Conservation (phyloP, 2,113 vertebrate species). For the Phylloscopus trochiloides region DNA sequence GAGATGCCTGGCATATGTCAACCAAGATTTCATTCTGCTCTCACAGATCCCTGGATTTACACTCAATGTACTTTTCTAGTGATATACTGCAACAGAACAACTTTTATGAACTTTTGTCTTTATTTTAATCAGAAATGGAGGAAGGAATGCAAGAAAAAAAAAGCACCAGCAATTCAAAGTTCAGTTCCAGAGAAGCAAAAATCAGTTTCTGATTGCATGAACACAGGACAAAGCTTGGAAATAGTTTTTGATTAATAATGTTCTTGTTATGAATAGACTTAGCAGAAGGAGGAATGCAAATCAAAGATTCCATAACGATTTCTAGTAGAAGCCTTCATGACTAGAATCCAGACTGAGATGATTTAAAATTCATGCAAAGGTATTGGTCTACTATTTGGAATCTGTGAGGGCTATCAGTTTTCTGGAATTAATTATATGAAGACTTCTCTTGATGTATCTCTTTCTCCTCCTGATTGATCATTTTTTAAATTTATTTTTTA, state of each 20-base stretch:
- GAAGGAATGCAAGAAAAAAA: neutral
- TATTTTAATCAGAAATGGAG: neutral
- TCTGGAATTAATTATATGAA: neutral
- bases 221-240: slow-evolving; percentile 1
- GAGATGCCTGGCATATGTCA: neutral
- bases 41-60: neutral
- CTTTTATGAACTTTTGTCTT: neutral
- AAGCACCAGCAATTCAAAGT: neutral
- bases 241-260: slow-evolving; percentile 24
- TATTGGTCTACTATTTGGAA: neutral
- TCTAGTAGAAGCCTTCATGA: neutral
- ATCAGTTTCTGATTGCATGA: slow-evolving; percentile 43
- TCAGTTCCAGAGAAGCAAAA: neutral
- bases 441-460: neutral
- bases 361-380: neutral
- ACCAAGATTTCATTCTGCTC: neutral
- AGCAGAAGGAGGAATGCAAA: neutral
- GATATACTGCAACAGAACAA: neutral
- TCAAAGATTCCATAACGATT: neutral
- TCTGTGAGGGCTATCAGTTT: neutral
- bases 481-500: neutral
- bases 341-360: neutral
- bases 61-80: neutral
- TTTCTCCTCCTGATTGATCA: neutral
- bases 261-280: slow-evolving; percentile 7